phyloP scores from a whole-genome alignment of 1,140 invertebrate species.

The Drosophila seguyi region DNA sequence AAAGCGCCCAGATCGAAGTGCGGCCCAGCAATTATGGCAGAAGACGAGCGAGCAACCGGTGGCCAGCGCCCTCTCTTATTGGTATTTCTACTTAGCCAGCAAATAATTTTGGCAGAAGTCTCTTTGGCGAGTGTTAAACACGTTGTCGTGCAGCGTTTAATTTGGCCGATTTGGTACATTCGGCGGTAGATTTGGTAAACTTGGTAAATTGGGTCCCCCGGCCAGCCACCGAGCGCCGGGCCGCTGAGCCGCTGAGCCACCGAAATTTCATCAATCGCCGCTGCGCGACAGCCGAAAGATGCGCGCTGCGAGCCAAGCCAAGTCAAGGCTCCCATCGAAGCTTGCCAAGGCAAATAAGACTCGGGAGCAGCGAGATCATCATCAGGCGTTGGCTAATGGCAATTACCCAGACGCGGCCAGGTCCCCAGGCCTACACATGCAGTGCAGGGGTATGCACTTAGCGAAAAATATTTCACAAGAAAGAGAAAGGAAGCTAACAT shows the following conservation, averaged over 20 bases:
- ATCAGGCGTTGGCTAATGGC: slow-evolving; percentile 63
- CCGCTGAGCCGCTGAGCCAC: slow-evolving; percentile 10
- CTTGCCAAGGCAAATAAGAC: slow-evolving; percentile 67
- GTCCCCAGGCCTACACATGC: slow-evolving; percentile 68
- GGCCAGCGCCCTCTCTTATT: slow-evolving; percentile 41
- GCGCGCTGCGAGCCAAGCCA: slow-evolving; percentile 23
- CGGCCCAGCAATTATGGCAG: slow-evolving; percentile 46
- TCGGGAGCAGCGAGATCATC: slow-evolving; percentile 21
- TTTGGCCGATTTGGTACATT: slow-evolving; percentile 38
- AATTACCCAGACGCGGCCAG: slow-evolving; percentile 43
- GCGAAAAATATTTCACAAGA: not conserved
- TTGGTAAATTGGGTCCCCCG: slow-evolving; percentile 67
- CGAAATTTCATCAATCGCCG: slow-evolving; percentile 56
- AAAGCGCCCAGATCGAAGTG: slow-evolving; percentile 33
- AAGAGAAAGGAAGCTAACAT: not conserved
- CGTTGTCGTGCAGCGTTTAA: slow-evolving; percentile 78
- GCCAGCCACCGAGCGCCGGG: slow-evolving; percentile 15
- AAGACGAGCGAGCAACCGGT: slow-evolving; percentile 16
- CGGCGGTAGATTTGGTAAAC: slow-evolving; percentile 14
- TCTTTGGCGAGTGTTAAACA: slow-evolving; percentile 68
- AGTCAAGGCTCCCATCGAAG: slow-evolving; percentile 70
- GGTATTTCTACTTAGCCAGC: slow-evolving; percentile 69
- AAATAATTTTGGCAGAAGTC: slow-evolving; percentile 57
- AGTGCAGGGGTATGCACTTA: slow-evolving; percentile 9
- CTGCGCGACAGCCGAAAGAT: slow-evolving; percentile 12